Evolutionary conservation across 2,113 vertebrate genomes (phyloP).

Genomic region (Calyptommatus sinebrachiatus): DNA sequence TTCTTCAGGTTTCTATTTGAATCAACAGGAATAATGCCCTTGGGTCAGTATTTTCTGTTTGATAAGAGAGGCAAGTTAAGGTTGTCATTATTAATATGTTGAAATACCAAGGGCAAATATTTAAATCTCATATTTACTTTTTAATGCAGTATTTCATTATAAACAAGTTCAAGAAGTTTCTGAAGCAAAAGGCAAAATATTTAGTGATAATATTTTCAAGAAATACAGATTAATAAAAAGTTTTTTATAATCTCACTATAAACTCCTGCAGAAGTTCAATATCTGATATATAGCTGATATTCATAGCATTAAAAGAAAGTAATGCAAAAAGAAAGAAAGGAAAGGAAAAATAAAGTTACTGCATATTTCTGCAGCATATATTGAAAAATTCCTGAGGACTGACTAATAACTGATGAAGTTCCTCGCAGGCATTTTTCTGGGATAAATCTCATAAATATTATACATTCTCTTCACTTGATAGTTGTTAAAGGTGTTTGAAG

Average conservation of each 20-base stretch:
- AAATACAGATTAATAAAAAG: background rate
- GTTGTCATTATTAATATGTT: background rate
- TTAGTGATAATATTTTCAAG: conserved; percentile 13
- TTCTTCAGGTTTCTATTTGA: no score
- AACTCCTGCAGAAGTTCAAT: conserved; percentile 5
- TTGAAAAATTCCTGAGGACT: conserved; percentile 36
- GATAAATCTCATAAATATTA: conserved; percentile 37
- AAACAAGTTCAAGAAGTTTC: background rate
- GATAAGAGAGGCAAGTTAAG: background rate
- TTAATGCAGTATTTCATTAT: background rate
- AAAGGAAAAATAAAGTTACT: background rate
- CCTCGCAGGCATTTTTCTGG: conserved; percentile 35
- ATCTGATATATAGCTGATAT: background rate
- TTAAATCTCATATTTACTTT: conserved; percentile 1
- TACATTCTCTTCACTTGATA: background rate
- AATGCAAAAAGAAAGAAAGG: background rate
- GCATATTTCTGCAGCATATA: conserved; percentile 48
- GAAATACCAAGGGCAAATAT: background rate
- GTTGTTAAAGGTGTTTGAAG: conserved; percentile 38
- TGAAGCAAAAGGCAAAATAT: background rate
- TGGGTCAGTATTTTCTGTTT: background rate
- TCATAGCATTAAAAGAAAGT: conserved; percentile 25
- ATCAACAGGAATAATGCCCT: no score
- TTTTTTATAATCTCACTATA: background rate
- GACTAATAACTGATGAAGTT: conserved; percentile 26